Base-by-base conservation (phyloP, 2,113 vertebrate species). In the Planiliza haematocheilus region DNA sequence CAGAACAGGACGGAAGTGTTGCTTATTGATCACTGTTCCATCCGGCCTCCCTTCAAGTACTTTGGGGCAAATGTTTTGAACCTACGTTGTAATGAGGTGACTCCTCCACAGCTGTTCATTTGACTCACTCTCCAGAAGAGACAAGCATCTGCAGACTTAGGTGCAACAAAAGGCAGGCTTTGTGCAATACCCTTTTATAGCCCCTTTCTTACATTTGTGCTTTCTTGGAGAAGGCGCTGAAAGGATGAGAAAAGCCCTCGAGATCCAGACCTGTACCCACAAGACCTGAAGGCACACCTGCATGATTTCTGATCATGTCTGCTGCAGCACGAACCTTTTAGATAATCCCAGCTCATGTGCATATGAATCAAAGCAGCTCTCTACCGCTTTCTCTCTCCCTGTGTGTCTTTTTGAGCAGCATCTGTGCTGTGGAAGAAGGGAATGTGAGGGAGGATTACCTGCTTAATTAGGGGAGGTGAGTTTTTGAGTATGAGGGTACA, bases 391-490 rank as follows among this genome's bases (percentile, higher is more conserved):
- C 66, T 74, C 61, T 41, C 45, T 67, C 18, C 41, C 6, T 62
- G 34, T 62, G 9, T 59, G 67, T 83, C 59, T 74, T 55, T 74
- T 77, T 66, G 49, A 72, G 71, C 51, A 76, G 67, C 79, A 74
- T 87, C 76, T 81, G 79, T 71, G 65, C 63, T 24, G 13, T 79
- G 57, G 63, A 62, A 71, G 42, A 46, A 45, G 42, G 48, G 41
- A 74, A 66, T 70, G 24, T 66, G 43, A 70, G 46, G 53, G 68
- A 71, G 71, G 70, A 85, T 79, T 86, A 82, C 73, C 73, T 81
- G 58, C 56, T 79, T 83, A 69, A 90, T 90, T 83, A 81, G 13
- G 16, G 53, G 65, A 82, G 46, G 52, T 83, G 79, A 68, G 20
- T 53, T 61, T 36, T 77, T 52, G 20, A 53, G 66, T 57, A 45